Percentiles rank a stretch among this genome's conserved stretches.
Conservation (phyloP, 2,113 vertebrate genomes). For the Notarius lentiginosus region DNA sequence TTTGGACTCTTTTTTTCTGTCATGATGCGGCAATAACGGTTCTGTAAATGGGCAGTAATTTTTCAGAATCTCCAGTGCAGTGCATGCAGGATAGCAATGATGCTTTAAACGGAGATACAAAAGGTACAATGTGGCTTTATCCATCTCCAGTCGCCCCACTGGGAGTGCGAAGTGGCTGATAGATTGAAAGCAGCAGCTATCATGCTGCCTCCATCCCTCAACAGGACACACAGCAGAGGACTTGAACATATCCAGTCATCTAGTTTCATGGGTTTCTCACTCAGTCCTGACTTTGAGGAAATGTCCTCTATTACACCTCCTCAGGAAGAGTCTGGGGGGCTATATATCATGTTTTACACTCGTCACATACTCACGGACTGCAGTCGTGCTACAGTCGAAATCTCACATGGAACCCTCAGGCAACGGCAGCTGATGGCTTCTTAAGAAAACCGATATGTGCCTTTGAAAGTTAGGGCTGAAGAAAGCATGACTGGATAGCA, state of each 20-base stretch:
- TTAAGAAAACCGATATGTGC: slow-evolving; percentile 54
- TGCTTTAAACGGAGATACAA: slow-evolving; percentile 3
- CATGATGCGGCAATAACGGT: background rate
- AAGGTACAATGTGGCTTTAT: slow-evolving; percentile 13
- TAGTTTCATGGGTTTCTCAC: background rate
- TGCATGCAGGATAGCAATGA: background rate
- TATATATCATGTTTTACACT: slow-evolving; percentile 32
- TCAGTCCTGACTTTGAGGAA: slow-evolving; percentile 28
- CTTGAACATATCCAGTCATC: background rate
- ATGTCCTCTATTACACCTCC: background rate
- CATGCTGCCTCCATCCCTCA: slow-evolving; percentile 12
- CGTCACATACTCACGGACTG: background rate
- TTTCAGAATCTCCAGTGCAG: background rate
- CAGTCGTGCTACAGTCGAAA: background rate
- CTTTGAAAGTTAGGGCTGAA: slow-evolving; percentile 29
- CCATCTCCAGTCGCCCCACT: background rate
- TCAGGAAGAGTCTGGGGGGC: background rate
- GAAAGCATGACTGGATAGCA: background rate
- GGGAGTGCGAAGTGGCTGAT: slow-evolving; percentile 29
- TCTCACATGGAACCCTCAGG: slow-evolving; percentile 4
- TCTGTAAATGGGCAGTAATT: background rate
- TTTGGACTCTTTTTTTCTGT: background rate
- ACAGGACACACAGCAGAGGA: background rate
- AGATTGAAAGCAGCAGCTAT: slow-evolving; percentile 13
- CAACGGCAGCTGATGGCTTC: slow-evolving; percentile 38